Conservation (phyloP, 2,113 vertebrate genomes). For the Etheostoma cragini region DNA sequence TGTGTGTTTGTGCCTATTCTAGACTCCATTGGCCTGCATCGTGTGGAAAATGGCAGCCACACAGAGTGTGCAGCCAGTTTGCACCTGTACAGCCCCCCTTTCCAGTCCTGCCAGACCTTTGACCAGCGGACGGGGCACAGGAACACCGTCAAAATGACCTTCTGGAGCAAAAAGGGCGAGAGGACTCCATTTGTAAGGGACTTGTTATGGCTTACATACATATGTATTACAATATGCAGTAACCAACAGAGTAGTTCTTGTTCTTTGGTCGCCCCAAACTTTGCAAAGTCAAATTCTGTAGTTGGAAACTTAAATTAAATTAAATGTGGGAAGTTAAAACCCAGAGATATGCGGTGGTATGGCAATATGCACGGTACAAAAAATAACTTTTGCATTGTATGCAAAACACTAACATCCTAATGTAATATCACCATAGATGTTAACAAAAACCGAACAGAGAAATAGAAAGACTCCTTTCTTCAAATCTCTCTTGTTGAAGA, state of each 20-base stretch:
- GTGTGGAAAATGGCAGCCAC: constrained; percentile 97
- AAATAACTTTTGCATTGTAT: neutral
- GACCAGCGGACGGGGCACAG: constrained; percentile 97
- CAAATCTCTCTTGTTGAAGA: neutral
- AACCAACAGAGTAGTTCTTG: neutral
- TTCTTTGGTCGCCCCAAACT: neutral
- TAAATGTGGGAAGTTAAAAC: neutral
- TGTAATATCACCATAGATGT: neutral
- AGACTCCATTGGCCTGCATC: constrained; percentile 96
- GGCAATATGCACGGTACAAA: neutral
- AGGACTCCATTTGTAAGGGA: constrained; percentile 90
- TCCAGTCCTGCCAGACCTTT: constrained; percentile 91
- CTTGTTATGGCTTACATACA: neutral
- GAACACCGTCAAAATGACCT: constrained; percentile 94
- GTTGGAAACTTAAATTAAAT: neutral
- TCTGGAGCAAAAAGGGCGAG: constrained; percentile 94
- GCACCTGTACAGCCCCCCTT: constrained; percentile 96
- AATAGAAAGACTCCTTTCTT: neutral
- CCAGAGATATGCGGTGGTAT: neutral
- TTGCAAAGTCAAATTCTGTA: neutral
- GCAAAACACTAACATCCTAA: neutral
- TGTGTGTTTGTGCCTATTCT: constrained; percentile 29
- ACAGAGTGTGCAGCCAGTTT: constrained; percentile 93
- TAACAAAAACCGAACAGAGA: neutral
- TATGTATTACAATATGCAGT: too few relatives aligned